phyloP scores from a whole-genome alignment of 1,140 invertebrate species.

The Nasonia longicornis region DNA sequence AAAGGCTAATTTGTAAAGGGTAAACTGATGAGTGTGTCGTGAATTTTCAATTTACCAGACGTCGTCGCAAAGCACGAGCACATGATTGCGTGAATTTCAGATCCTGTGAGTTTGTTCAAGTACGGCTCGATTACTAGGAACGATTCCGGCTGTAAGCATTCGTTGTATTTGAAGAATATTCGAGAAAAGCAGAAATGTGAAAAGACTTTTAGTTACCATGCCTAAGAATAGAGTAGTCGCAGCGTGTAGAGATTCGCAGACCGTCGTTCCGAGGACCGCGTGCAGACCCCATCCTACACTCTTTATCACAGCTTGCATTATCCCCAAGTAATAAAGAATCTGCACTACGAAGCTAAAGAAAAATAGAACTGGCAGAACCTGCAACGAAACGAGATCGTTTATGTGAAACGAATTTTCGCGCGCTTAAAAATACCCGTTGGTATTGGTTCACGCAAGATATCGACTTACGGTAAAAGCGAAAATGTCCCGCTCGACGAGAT shows the following conservation, averaged over 20 bases:
- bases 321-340: constrained; percentile 88
- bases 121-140: constrained; percentile 88
- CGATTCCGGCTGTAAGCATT: constrained; percentile 81
- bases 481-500: constrained; percentile 73
- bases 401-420: neutral
- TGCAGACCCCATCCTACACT: constrained; percentile 84
- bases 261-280: constrained; percentile 83
- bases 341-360: constrained; percentile 91
- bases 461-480: constrained; percentile 85
- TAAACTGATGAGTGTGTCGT: neutral
- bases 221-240: constrained; percentile 92
- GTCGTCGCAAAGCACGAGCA: constrained; percentile 93
- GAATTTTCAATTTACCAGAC: constrained; percentile 73
- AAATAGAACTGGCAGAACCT: constrained; percentile 89
- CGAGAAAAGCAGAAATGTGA: constrained; percentile 24
- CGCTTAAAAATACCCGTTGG: neutral
- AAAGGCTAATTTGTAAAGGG: neutral
- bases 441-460: neutral
- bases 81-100: constrained; percentile 93
- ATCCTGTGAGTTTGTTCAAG: constrained; percentile 82
- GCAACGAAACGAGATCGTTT: constrained; percentile 46
- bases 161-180: neutral
- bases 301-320: constrained; percentile 86
- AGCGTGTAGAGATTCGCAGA: constrained; percentile 92
- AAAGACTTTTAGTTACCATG: constrained; percentile 72